Evolutionary conservation across 2,113 vertebrate species (phyloP).

Genomic region (Lontra canadensis): DNA sequence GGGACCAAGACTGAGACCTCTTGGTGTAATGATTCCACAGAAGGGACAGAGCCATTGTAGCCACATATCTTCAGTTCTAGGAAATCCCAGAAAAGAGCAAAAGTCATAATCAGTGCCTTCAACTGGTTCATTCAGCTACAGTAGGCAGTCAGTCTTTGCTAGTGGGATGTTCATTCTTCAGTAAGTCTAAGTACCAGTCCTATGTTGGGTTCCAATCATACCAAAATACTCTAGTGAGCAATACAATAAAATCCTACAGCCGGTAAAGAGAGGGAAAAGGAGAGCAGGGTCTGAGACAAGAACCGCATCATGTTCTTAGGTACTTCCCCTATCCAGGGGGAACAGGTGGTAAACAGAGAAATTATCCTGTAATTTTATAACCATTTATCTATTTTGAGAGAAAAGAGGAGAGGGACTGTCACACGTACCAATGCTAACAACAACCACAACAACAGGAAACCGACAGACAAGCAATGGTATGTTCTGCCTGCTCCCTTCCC

Average conservation of each 20-base stretch:
- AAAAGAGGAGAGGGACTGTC: background rate
- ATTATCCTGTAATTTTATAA: constrained; percentile 13
- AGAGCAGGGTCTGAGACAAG: background rate
- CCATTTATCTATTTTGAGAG: background rate
- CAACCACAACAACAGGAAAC: background rate
- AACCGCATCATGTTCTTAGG: background rate
- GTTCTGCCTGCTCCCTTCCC: background rate
- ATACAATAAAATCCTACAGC: constrained; percentile 11
- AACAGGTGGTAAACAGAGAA: constrained; percentile 25
- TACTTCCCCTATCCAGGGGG: background rate
- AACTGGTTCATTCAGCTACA: background rate
- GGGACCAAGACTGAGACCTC: constrained; percentile 81
- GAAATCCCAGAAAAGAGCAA: constrained; percentile 4
- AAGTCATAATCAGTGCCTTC: constrained; percentile 39
- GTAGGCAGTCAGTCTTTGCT: background rate
- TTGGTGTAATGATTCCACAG: constrained; percentile 77
- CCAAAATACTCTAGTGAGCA: constrained; percentile 31
- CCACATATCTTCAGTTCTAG: constrained; percentile 83
- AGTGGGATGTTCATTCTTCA: constrained; percentile 35
- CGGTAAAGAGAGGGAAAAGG: background rate
- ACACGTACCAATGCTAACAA: background rate
- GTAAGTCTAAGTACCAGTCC: background rate
- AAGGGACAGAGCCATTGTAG: constrained; percentile 76
- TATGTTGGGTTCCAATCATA: background rate
- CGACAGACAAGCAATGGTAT: background rate